Percentiles rank a stretch among this genome's conserved stretches.
Evolutionary conservation across 2,888 invertebrate genomes (phyloP).

Genomic region (Hipparchia sbordonii): DNA sequence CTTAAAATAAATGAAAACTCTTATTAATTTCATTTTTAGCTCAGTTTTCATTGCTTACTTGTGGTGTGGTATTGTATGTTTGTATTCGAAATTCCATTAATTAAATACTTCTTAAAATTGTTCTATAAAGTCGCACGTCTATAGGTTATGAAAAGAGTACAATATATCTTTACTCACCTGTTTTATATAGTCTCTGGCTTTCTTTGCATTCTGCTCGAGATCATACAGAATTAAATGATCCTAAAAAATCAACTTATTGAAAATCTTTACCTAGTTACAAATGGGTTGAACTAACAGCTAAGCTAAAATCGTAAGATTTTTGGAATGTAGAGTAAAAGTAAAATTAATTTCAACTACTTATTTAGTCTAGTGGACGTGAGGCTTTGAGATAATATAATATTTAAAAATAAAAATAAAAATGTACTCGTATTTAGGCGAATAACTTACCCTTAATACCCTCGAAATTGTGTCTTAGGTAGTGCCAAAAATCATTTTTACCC

Average conservation of each 20-base stretch:
- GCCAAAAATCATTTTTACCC: conserved; percentile 59
- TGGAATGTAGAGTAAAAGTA: background rate
- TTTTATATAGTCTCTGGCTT: too few species aligned
- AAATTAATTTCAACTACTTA: background rate
- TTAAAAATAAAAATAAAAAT: background rate
- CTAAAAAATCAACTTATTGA: too few species aligned
- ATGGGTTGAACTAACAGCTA: too few species aligned
- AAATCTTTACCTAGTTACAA: too few species aligned
- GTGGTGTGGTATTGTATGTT: background rate
- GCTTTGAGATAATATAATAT: background rate
- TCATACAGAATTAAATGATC: background rate
- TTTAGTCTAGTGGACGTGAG: background rate
- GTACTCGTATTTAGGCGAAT: conserved; percentile 24
- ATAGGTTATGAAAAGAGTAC: background rate
- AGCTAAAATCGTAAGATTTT: too few species aligned
- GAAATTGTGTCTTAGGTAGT: conserved; percentile 67
- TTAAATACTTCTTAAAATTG: background rate
- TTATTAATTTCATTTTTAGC: background rate
- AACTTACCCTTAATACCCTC: conserved; percentile 43
- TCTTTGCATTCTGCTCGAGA: too few species aligned
- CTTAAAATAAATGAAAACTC: too few species aligned
- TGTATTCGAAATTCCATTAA: background rate
- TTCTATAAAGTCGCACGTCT: background rate
- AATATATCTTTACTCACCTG: background rate
- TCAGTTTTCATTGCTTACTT: background rate